Evolutionary conservation across 1,140 invertebrate species (phyloP), one percentile per base, ranked within the genome.

Genomic region (Drosophila sp.): DNA sequence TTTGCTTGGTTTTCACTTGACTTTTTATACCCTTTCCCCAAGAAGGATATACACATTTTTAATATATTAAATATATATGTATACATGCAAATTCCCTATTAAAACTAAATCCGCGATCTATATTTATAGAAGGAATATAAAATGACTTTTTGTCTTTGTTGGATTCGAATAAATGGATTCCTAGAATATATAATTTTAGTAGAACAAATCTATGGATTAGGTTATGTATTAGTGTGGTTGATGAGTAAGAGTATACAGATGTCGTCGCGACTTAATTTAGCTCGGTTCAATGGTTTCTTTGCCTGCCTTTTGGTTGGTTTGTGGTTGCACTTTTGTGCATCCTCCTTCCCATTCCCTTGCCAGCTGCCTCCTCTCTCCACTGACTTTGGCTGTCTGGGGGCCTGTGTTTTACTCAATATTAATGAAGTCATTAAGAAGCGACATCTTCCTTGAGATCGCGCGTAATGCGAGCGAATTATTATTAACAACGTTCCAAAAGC

Each of bases 381-480:
- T 40, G 23, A 3, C 44, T 50, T 50, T 50, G 44, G 3, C 44
- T 50, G 44, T 50, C 44, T 50, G 44, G 44, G 44, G 29, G 72
- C 23, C 62, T 56, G 84, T 89, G 83, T 89, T 89, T 87, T 87
- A 87, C 76, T 75, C 80, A 89, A 89, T 89, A 87, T 87, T 87
- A 87, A 87, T 87, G 83, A 87, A 87, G 83, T 87, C 83, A 87
- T 87, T 87, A 87, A 87, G 83, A 87, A 50, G 44, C 72, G 83
- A 87, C 83, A 87, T 89, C 83, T 87, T 89, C 83, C 66, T 83
- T 70, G 68, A 72, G 83, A 87, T 87, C 76, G 80, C 80, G 84
- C 83, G 84, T 87, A 87, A 89, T 87, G 83, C 84, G 80, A 83
- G 80, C 83, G 83, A 89, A 87, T 87, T 87, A 87, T 87, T 87